Evolutionary conservation across 1,140 invertebrate genomes (phyloP), one percentile per base, ranked within the genome.

Genomic region (Drosophila navojoa): DNA sequence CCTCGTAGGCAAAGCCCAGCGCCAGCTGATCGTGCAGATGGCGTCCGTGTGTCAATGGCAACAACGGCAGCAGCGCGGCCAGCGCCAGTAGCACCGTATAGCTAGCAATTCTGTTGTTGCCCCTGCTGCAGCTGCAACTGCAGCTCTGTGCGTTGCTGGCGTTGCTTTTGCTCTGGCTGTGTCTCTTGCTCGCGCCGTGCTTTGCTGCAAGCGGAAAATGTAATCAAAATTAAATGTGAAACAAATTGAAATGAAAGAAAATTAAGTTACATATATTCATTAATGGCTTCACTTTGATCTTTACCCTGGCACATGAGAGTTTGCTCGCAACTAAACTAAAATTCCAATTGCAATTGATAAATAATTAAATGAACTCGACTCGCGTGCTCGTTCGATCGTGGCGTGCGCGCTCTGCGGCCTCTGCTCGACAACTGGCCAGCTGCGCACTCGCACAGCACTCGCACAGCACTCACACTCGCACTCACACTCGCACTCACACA

Each of bases 21-120:
- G 77, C 47, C 19, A 66, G 72, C 59, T 79, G 66, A 16, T 86
- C 66, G 49, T 76, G 76, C 63, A 87, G 10, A 40, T 84, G 79
- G 13, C 84, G 62, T 3, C 79, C 84, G 22, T 89, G 52, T 60
- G 76, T 49, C 11, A 67, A 11, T 0, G 79, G 54, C 35, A 42
- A 3, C 38, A 59, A 6, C 27, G 27, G 54, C 59, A 85, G 47
- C 40, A 81, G 27, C 10, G 59, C 50, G 19, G 62, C 63, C 60
- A 87, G 60, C 35, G 69, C 66, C 47, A 84, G 57, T 29, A 79
- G 50, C 9, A 84, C 52, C 52, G 55, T 59, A 13, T 53, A 59
- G 40, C 59, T 59, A 42, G 63, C 3, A 58, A 62, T 71, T 9
- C 29, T 71, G 42, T 55, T 72, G 49, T 15, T 47, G 49, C 25